Evolutionary conservation across 2,113 vertebrate species (phyloP).

Genomic region (Copsychus sechellarum): DNA sequence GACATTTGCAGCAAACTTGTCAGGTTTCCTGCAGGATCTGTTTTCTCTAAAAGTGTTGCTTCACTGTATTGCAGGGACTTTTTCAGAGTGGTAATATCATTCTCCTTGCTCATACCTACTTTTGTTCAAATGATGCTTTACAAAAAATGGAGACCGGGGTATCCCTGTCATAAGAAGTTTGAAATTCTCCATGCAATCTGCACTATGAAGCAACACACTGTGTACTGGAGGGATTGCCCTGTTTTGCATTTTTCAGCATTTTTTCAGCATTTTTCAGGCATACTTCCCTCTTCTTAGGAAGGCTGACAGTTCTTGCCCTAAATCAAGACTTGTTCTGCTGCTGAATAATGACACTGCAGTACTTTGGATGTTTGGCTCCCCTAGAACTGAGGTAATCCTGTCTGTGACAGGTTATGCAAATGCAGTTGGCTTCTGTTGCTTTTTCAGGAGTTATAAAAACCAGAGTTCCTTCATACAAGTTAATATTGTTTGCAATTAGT

Average conservation of each 20-base stretch:
- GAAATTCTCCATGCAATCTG: neutral
- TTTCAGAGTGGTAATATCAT: neutral
- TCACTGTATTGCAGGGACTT: neutral
- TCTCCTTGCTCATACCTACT: neutral
- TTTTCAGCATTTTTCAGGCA: neutral
- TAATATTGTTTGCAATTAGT: neutral
- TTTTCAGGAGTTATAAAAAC: neutral
- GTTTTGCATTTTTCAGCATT: neutral
- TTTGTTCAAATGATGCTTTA: neutral
- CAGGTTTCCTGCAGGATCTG: neutral
- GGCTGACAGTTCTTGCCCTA: neutral
- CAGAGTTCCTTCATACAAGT: neutral
- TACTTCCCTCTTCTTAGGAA: neutral
- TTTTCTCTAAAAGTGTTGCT: neutral
- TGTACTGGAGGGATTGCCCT: neutral
- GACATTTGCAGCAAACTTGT: neutral
- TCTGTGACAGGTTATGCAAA: neutral
- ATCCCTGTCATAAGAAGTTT: neutral
- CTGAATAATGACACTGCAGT: neutral
- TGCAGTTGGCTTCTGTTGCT: neutral
- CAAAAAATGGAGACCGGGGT: neutral
- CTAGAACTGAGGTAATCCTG: neutral
- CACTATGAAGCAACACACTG: neutral
- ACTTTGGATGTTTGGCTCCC: neutral
- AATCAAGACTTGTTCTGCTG: neutral